These are phyloP conservation scores for Marmota monax DNA, from an alignment of 2,113 vertebrate species.

Conservation along the genomic window DNA sequence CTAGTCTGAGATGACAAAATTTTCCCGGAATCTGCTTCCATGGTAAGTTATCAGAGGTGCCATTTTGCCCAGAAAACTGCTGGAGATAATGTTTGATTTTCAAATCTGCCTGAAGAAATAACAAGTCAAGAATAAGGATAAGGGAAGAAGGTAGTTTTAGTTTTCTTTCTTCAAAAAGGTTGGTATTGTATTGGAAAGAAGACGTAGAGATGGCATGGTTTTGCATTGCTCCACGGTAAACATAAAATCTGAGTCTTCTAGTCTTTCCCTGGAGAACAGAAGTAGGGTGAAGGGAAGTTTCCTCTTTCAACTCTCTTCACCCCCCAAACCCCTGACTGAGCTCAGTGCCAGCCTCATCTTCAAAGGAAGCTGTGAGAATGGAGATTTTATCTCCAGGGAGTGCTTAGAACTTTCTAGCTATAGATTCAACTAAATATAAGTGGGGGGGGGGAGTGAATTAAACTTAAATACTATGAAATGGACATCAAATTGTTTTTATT, in stretches of 20 bases:
- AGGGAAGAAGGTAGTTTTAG: not conserved
- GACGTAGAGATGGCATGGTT: not conserved
- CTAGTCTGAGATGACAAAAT: conserved; percentile 23
- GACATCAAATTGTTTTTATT: not conserved
- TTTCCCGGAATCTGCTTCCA: conserved; percentile 17
- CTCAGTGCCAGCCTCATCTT: not conserved
- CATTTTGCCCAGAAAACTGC: conserved; percentile 21
- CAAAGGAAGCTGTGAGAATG: not conserved
- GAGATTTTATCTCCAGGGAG: not conserved
- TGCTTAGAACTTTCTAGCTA: not conserved
- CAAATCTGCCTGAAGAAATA: not conserved
- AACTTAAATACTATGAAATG: not conserved
- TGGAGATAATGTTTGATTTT: conserved; percentile 1
- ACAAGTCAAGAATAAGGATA: not conserved
- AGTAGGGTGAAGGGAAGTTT: not conserved
- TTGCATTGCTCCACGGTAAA: not conserved
- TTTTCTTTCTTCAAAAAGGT: not conserved
- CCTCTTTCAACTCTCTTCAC: not conserved
- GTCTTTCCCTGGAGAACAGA: not conserved
- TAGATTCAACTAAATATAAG: not conserved
- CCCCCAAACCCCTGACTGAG: too few relatives aligned
- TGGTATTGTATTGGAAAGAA: not conserved
- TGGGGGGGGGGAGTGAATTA: not conserved
- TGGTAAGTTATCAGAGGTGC: not conserved
- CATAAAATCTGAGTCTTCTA: not conserved